Evolutionary conservation across 2,888 invertebrate genomes (phyloP).

Genomic region (Calameuta pallipes): DNA sequence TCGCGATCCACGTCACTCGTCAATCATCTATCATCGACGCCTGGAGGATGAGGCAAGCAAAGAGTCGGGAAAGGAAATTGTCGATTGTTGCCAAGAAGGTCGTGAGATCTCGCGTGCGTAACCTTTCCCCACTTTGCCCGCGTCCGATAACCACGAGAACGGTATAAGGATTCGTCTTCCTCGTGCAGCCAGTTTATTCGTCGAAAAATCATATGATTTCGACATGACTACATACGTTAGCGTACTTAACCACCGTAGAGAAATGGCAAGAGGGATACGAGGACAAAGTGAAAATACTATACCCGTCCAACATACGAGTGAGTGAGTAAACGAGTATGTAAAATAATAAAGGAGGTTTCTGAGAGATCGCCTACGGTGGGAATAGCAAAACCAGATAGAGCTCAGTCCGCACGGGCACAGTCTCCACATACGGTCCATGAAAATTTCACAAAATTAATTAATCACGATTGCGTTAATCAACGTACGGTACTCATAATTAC

Average conservation of each 20-base stretch:
- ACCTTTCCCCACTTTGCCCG: not conserved
- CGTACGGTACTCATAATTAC: not conserved
- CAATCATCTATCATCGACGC: not conserved
- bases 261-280: not conserved
- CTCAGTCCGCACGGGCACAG: not conserved
- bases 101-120: not conserved
- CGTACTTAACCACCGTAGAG: not conserved
- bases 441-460: not conserved
- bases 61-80: not conserved
- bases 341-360: not conserved
- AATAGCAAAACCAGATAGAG: not conserved
- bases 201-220: not conserved
- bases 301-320: not conserved
- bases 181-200: not conserved
- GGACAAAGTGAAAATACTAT: not conserved
- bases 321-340: not conserved
- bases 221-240: not conserved
- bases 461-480: not conserved
- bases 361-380: not conserved
- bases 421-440: not conserved
- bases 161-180: not conserved
- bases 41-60: not conserved
- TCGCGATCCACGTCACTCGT: not conserved
- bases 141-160: not conserved
- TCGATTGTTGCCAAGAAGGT: not conserved